phyloP scores from a whole-genome alignment of 2,113 vertebrate species.

The Triplophysa siluroides region DNA sequence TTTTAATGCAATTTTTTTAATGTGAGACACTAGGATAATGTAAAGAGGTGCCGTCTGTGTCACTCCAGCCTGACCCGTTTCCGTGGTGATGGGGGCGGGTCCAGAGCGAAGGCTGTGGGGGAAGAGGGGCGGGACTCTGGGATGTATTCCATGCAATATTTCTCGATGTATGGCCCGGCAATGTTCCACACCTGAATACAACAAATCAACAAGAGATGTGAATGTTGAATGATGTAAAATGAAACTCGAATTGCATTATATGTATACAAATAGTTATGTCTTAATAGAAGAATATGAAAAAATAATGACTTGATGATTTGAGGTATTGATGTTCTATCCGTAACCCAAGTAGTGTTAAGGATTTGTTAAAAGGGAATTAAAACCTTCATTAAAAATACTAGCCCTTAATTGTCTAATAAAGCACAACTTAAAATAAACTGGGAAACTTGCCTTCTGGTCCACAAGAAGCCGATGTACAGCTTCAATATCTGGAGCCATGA shows the following conservation, averaged over 20 bases:
- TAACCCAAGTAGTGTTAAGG: too few relatives aligned
- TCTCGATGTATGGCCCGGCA: conserved; percentile 92
- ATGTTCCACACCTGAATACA: conserved; percentile 89
- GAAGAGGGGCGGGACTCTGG: conserved; percentile 89
- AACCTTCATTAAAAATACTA: too few relatives aligned
- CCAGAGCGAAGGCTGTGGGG: conserved; percentile 92
- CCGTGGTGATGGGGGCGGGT: conserved; percentile 71
- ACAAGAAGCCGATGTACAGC: conserved; percentile 86
- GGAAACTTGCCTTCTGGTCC: conserved; percentile 85
- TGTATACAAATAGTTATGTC: too few relatives aligned
- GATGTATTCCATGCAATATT: conserved; percentile 88
- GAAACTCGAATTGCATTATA: too few relatives aligned
- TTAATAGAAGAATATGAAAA: too few relatives aligned
- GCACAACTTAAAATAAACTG: too few relatives aligned
- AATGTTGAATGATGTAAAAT: background rate
- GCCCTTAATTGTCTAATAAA: too few relatives aligned
- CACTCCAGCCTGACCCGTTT: conserved; percentile 74
- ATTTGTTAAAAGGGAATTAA: too few relatives aligned
- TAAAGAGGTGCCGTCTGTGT: conserved; percentile 31
- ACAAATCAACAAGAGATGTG: background rate
- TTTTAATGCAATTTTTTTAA: background rate
- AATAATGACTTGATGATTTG: too few relatives aligned
- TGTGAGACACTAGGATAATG: conserved; percentile 9
- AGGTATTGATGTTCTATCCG: too few relatives aligned
- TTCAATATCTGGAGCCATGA: conserved; percentile 97